Evolutionary conservation across 2,797 vertebrate genomes (phyloP).

Genomic region (Hypotaenidia okinawae): DNA sequence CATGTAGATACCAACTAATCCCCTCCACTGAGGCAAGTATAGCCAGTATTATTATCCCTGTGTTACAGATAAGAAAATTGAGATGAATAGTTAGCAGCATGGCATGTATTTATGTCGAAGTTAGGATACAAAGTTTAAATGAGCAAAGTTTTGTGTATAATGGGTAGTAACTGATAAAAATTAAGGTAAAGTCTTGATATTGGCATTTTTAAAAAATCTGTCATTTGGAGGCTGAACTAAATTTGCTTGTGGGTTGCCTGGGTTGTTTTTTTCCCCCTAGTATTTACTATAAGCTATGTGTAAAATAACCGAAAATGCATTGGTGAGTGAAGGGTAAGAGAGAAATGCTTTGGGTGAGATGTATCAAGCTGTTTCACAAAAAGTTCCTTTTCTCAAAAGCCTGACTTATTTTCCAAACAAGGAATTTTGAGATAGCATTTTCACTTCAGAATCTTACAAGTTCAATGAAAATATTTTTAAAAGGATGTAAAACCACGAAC

Average conservation of each 20-base stretch:
- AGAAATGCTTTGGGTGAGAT: neutral
- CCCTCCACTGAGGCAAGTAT: neutral
- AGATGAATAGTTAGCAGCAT: constrained; percentile 8
- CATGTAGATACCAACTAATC: constrained; percentile 10
- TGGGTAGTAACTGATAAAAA: neutral
- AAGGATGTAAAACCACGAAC: neutral
- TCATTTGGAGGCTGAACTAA: neutral
- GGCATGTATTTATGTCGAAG: neutral
- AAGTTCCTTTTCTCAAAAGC: neutral
- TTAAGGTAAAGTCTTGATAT: neutral
- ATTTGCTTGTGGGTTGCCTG: neutral
- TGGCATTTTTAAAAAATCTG: neutral
- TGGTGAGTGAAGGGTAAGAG: neutral
- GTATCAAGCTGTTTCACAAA: neutral
- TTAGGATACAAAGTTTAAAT: neutral
- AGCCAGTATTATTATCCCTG: neutral
- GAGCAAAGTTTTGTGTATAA: neutral
- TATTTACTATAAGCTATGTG: neutral
- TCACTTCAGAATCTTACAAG: neutral
- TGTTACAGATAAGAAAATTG: neutral
- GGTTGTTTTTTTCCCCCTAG: neutral
- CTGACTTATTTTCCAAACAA: neutral
- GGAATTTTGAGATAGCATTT: constrained; percentile 9
- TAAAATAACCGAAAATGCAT: neutral
- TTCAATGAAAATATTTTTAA: neutral